Evolutionary conservation across 2,888 invertebrate genomes (phyloP), one percentile per base, ranked within the genome.

Genomic region (Noctuana brunneofusca): DNA sequence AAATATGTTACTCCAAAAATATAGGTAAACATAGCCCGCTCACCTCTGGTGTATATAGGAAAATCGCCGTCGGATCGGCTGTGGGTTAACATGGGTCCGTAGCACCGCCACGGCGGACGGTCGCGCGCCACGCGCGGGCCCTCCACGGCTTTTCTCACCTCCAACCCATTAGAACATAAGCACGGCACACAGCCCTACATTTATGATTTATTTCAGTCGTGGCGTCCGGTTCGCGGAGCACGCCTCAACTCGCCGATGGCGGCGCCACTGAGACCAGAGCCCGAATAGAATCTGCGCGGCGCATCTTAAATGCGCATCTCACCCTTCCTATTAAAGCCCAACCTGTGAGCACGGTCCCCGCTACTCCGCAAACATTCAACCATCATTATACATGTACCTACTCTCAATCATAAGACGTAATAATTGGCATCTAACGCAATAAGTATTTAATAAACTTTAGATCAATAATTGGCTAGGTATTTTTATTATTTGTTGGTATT

Each of bases 31-130:
- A 64, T 24, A 59, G 20, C 43, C 43, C 58, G 76, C 89, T 90
- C 93, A 96, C 96, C 96, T 95, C 94, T 94, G 75, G 94, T 92
- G 87, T 96, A 96, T 86, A 96, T 94, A 78, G 96, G 96, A 89
- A 96, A 96, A 89, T 96, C 96, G 79, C 96, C 95, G 83, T 96
- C 96, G 85, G 96, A 96, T 89, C 95, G 95, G 84, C 96, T 96
- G 92, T 96, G 96, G 71, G 96, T 96, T 83, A 96, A 93, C 94
- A 96, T 96, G 83, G 94, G 93, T 85, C 93, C 94, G 85, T 93
- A 93, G 83, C 93, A 93, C 84, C 93, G 93, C 80, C 93, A 93
- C 80, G 93, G 86, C 86, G 90, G 87, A 74, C 83, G 87, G 76
- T 88, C 87, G 76, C 86, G 89, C 79, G 80, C 85, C 81, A 84